Evolutionary conservation across 2,113 vertebrate genomes (phyloP), one percentile per base, ranked within the genome.

Genomic region (Crocuta crocuta): DNA sequence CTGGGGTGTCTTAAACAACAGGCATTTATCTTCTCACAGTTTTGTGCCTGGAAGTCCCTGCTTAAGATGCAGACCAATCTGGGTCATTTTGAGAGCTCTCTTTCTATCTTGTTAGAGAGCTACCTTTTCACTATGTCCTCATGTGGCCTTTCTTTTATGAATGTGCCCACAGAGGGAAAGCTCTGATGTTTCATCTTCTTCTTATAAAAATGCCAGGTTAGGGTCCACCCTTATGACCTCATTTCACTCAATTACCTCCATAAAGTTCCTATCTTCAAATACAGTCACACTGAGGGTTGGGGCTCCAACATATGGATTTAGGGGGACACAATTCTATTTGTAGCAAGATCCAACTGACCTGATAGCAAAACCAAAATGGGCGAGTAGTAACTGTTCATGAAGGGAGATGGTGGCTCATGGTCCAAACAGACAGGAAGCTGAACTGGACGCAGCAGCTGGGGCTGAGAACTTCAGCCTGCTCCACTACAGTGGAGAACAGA

Each of bases 401-500:
- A 74, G 7, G 61, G 13, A 89, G 35, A 61, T 24, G 65, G 35
- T 33, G 43, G 19, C 6, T 43, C 45, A 2, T 26, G 7, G 4
- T 61, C 45, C 39, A 31, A 45, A 71, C 7, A 76, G 63, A 71
- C 7, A 76, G 58, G 10, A 79, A 28, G 55, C 2, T 10, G 24
- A 81, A 10, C 23, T 16, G 48, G 43, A 55, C 4, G 6, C 55
- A 66, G 9, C 8, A 74, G 26, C 15, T 43, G 10, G 13, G 31
- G 3, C 1, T 2, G 3, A 17, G 43, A 33, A 9, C 1, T 53
- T 17, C 15, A 45, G 35, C 28, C 13, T 31, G 7, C 15, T 33
- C 3, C 7, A 12, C 8, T 26, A 26, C 9, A 1, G 3, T n/a
- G 26, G 9, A n/a, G 17, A 88, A 39, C 4, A 33, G 35, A 39